Base-by-base conservation (phyloP, 2,888 invertebrate species). In the Drosophila diplacantha region DNA sequence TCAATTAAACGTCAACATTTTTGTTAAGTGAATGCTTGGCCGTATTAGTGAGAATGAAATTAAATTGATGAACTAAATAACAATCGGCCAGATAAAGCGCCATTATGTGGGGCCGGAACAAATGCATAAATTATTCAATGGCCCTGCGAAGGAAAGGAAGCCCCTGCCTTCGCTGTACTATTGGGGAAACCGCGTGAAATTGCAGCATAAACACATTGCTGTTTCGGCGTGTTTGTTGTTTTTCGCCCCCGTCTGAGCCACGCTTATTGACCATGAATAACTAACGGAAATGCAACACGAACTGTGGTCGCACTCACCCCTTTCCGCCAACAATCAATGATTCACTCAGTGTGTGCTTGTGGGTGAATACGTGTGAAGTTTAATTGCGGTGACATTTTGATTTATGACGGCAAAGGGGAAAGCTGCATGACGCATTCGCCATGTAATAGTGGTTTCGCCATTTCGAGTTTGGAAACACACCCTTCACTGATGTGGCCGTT, bases 21-120 rank as follows among this genome's bases (percentile, higher is more conserved):
- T 47, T 53, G 26, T 51, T 14, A 61, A 61, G 59, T 68, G 68
- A 56, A 18, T n/a, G n/a, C 24, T 18, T 26, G 9, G 6, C 3
- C 43, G 35, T 35, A 41, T 39, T 22, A 39, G 34, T 20, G 55
- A 37, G 38, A 74, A 80, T 74, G 46, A 63, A 80, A 66, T 72
- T 58, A 80, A 80, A 80, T 77, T 72, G 74, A 77, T 80, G 66
- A 77, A 77, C 75, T 64, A 72, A 73, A 75, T 77, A 71, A 74
- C 76, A 73, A 73, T 70, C 65, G 56, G 51, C 64, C 76, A 61
- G 77, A 69, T 71, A 72, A 74, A 54, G 60, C 58, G 61, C 46
- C 58, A 73, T 73, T 75, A 71, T 63, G 59, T 47, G 60, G 18
- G 50, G 41, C 64, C 60, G 39, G 52, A 78, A 74, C 57, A 52